Evolutionary conservation across 2,888 invertebrate genomes (phyloP), one percentile per base, ranked within the genome.

Genomic region (Agelastica alni): DNA sequence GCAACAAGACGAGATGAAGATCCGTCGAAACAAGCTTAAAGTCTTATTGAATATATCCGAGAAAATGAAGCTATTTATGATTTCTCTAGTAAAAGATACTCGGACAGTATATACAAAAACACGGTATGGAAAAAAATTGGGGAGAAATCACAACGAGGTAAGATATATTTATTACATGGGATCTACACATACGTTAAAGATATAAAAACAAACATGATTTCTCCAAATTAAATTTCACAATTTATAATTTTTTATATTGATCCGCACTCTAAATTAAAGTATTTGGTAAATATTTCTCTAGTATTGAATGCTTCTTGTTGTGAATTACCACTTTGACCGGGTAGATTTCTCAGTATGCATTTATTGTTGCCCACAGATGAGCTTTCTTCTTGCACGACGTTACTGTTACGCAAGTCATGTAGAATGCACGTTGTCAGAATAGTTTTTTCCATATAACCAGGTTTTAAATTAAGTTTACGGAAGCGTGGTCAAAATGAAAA

Each of bases 341-440:
- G 51, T 32, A 43, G 51, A 31, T 28, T 42, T 49, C 31, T 51
- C 43, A 51, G 31, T 51, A 43, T 51, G 9, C 14, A 13, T 30
- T 44, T 18, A 18, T 47, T 34, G 26, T 36, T 17, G 6, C 37
- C 36, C 18, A 36, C 36, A 36, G 36, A n/a, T 17, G n/a, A 18
- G 14, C 12, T 9, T 18, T 46, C 36, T 20, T 36, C 34, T 22
- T 46, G 46, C 10, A 43, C 10, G 20, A 16, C 20, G 18, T 32
- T 46, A 36, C 32, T 52, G 20, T 31, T 44, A 20, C 37, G 36
- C 45, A 34, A 52, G 46, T 46, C 31, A 52, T 52, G 39, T 16
- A 52, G 45, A 26, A 52, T 52, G 39, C 52, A 52, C 39, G 52
- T 52, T 36, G 52, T 52, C 32, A 52, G 31, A 32, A 52, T 39